A percentile compares a stretch with the other conserved stretches of the same genome.
Evolutionary conservation across 2,113 vertebrate species (phyloP).

Genomic region (Typhlomys cinereus): DNA sequence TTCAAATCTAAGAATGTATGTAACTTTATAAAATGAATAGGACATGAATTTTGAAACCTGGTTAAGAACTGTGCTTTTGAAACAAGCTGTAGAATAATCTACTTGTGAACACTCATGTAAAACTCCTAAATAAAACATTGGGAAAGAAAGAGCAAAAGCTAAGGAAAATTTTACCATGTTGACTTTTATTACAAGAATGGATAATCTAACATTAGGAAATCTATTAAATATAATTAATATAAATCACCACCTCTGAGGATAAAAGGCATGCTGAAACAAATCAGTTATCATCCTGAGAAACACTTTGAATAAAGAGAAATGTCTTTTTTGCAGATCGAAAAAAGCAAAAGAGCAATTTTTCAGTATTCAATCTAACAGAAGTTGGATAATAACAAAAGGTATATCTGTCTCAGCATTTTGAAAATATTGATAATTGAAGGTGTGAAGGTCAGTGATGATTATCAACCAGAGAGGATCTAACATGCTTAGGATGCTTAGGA

Average conservation of each 20-base stretch:
- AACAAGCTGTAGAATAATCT: background rate
- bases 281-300: background rate
- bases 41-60: background rate
- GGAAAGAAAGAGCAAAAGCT: background rate
- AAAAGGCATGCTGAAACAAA: background rate
- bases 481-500: no score
- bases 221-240: background rate
- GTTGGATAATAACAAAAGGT: background rate
- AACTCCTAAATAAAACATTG: background rate
- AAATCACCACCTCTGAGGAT: background rate
- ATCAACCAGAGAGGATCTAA: no score
- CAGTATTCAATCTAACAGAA: background rate
- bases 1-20: conserved; percentile 9
- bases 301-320: background rate
- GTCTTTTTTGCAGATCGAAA: background rate
- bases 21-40: background rate
- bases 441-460: no score
- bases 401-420: background rate
- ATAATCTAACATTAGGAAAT: conserved; percentile 21
- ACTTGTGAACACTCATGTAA: background rate
- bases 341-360: background rate
- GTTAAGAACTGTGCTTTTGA: background rate
- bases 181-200: background rate
- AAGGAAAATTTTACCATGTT: background rate
- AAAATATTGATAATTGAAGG: background rate